Percentiles rank a stretch among this genome's conserved stretches.
These are phyloP conservation scores for Larimichthys crocea DNA, from an alignment of 2,113 vertebrate genomes.

Conservation along the genomic window DNA sequence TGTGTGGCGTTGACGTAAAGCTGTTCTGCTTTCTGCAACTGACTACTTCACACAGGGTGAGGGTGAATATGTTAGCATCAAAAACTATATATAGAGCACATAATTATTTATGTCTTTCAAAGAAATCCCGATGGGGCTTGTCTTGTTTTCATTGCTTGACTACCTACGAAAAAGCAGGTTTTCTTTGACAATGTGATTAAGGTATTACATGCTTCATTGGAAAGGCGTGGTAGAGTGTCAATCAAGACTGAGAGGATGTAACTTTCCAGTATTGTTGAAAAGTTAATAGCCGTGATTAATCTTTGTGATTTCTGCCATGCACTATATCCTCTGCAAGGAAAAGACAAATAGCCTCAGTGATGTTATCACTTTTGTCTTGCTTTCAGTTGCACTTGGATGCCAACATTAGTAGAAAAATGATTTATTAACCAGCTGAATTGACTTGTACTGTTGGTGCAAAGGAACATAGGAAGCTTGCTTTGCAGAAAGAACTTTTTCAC, in stretches of 20 bases:
- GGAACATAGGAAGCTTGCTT: neutral
- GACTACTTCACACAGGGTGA: neutral
- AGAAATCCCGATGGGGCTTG: conserved; percentile 53
- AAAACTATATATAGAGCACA: neutral
- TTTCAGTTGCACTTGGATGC: neutral
- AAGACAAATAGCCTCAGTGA: neutral
- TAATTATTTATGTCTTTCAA: conserved; percentile 16
- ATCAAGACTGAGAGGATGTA: conserved; percentile 17
- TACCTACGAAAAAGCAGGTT: conserved; percentile 40
- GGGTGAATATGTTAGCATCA: conserved; percentile 16
- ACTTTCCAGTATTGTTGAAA: conserved; percentile 31
- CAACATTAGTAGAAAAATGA: neutral
- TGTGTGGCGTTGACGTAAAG: neutral
- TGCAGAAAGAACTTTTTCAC: neutral
- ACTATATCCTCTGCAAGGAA: neutral
- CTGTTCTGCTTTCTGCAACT: conserved; percentile 7
- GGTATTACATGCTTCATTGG: conserved; percentile 61
- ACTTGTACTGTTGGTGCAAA: neutral
- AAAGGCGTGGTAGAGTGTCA: conserved; percentile 54
- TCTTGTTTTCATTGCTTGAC: conserved; percentile 35
- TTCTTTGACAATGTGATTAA: conserved; percentile 48
- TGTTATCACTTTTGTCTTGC: conserved; percentile 11
- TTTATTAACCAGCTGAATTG: neutral
- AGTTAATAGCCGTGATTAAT: neutral
- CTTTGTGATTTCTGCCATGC: neutral